phyloP scores from a whole-genome alignment of 2,797 vertebrate genomes.

The Sorex maritimensis region DNA sequence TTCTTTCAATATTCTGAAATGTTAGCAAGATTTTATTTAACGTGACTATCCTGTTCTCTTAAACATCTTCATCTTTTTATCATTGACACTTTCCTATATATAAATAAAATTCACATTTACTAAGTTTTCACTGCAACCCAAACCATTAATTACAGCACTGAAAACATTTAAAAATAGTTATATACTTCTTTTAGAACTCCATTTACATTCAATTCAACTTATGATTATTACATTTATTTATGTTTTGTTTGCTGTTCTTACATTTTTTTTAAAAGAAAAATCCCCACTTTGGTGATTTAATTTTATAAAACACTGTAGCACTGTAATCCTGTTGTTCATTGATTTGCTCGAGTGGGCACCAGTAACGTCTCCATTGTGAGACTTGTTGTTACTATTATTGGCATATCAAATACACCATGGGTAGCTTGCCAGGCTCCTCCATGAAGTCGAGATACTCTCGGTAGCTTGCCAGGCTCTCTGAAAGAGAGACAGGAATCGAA shows the following conservation, averaged over 20 bases:
- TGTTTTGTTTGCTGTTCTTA: conserved; percentile 7
- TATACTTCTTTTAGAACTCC: background rate
- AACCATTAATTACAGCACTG: background rate
- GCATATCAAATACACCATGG: too few relatives aligned
- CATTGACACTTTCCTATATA: background rate
- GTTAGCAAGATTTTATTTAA: conserved; percentile 5
- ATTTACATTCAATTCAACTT: background rate
- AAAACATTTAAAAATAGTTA: too few relatives aligned
- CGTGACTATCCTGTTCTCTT: conserved; percentile 4
- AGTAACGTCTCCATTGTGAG: too few relatives aligned
- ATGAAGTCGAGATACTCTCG: too few relatives aligned
- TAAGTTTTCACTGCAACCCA: background rate
- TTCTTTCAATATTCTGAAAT: background rate
- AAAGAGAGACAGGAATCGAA: too few relatives aligned
- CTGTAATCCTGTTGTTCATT: too few relatives aligned
- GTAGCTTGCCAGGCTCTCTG: too few relatives aligned
- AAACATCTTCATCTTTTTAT: background rate
- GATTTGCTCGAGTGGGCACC: too few relatives aligned
- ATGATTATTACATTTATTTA: background rate
- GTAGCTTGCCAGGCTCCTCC: too few relatives aligned
- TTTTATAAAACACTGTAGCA: background rate
- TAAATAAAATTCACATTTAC: background rate
- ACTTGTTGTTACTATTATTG: too few relatives aligned
- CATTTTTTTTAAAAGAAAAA: background rate
- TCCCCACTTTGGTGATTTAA: background rate